Conservation (phyloP, 2,797 vertebrate species). For the Danionella dracula region DNA sequence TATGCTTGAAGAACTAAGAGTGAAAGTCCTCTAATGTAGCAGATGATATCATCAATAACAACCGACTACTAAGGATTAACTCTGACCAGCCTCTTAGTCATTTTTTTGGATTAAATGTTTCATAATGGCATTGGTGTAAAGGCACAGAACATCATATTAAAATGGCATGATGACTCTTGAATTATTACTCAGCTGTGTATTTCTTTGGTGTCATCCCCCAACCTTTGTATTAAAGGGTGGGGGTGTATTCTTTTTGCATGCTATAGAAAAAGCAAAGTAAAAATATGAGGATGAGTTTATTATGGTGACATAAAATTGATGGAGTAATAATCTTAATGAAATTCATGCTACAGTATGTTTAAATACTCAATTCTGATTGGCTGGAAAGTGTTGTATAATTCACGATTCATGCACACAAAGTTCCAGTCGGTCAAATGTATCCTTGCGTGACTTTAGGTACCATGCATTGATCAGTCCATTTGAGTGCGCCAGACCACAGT, state of each 20-base stretch:
- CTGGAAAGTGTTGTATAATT: too few species aligned
- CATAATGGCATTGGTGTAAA: slow-evolving; percentile 9
- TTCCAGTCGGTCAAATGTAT: too few species aligned
- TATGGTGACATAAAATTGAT: too few species aligned
- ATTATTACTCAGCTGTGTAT: slow-evolving; percentile 15
- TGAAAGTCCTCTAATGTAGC: slow-evolving; percentile 1
- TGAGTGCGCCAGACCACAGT: too few species aligned
- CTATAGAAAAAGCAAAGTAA: too few species aligned
- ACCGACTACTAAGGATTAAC: slow-evolving; percentile 18
- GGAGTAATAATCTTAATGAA: too few species aligned
- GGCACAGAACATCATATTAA: background rate
- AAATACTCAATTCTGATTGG: too few species aligned
- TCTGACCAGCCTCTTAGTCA: background rate
- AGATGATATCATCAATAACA: slow-evolving; percentile 9
- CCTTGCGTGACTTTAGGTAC: too few species aligned
- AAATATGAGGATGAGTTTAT: too few species aligned
- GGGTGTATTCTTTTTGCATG: too few species aligned
- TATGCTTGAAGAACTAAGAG: background rate
- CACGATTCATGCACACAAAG: too few species aligned
- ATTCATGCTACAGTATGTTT: background rate
- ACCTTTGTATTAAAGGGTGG: background rate
- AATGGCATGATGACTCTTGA: slow-evolving; percentile 6
- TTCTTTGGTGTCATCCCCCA: background rate
- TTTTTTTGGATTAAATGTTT: slow-evolving; percentile 10
- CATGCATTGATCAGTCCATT: too few species aligned